phyloP scores from a whole-genome alignment of 2,113 vertebrate genomes.

The Macrotis lagotis region DNA sequence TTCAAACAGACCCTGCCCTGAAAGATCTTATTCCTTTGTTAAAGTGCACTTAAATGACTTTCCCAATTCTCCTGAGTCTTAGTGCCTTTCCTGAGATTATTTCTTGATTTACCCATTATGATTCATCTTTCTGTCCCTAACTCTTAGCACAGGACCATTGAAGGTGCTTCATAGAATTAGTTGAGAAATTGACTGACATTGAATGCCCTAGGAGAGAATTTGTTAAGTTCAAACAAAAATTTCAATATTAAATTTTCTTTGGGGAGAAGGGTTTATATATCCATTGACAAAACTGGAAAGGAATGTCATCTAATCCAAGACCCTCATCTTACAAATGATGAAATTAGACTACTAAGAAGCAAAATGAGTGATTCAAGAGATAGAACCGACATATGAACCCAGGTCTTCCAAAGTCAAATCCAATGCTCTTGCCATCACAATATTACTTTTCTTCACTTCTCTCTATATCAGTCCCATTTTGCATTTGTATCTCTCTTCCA shows the following conservation, averaged over 20 bases:
- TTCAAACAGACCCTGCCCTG: neutral
- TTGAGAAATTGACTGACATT: neutral
- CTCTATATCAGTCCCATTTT: neutral
- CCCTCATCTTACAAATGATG: neutral
- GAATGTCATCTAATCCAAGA: neutral
- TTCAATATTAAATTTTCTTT: neutral
- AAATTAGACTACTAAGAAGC: neutral
- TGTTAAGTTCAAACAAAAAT: neutral
- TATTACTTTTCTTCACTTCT: neutral
- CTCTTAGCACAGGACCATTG: neutral
- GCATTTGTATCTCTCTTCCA: neutral
- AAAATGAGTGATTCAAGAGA: neutral
- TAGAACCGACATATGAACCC: neutral
- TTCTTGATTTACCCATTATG: neutral
- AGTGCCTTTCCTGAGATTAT: neutral
- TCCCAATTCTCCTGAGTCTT: neutral
- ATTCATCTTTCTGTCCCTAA: too few relatives aligned
- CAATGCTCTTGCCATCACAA: neutral
- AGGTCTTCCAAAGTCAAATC: neutral
- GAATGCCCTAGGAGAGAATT: neutral
- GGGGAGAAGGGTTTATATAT: neutral
- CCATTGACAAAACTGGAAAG: neutral
- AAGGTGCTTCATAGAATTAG: neutral
- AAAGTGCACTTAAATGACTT: neutral
- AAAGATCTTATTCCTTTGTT: neutral